A percentile compares a stretch with the other conserved stretches of the same genome.
These are phyloP conservation scores for Bembecia ichneumoniformis DNA, from an alignment of 2,888 invertebrate genomes.

Conservation along the genomic window DNA sequence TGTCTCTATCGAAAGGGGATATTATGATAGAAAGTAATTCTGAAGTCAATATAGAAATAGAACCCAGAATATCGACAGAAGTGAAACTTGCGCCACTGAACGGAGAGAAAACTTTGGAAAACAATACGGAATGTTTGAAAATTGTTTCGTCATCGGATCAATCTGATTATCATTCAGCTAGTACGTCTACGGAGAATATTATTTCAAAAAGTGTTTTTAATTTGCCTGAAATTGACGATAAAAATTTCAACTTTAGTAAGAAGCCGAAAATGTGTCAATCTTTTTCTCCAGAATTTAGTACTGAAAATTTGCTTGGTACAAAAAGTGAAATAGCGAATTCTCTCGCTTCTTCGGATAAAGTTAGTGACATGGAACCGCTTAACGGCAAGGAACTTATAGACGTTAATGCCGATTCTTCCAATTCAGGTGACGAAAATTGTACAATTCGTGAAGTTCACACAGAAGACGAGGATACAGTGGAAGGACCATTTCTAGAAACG, in stretches of 20 bases:
- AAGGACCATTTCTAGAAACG: slow-evolving; percentile 54
- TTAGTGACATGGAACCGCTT: neutral
- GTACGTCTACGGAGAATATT: slow-evolving; percentile 26
- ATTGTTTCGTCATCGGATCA: slow-evolving; percentile 36
- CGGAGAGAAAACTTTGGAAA: neutral
- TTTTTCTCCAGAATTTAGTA: slow-evolving; percentile 19
- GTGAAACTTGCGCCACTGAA: neutral
- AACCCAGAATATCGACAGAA: neutral
- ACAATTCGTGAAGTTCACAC: slow-evolving; percentile 46
- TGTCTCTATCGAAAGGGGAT: neutral
- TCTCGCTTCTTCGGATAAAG: slow-evolving; percentile 12
- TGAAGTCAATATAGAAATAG: neutral
- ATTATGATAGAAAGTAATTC: neutral
- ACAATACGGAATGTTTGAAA: slow-evolving; percentile 9
- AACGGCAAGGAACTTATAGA: neutral
- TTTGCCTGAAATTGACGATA: slow-evolving; percentile 51
- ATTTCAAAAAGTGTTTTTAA: slow-evolving; percentile 47
- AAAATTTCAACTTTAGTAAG: slow-evolving; percentile 45
- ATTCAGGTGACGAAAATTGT: slow-evolving; percentile 31
- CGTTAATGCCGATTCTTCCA: slow-evolving; percentile 12
- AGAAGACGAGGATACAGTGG: slow-evolving; percentile 60
- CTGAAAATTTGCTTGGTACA: slow-evolving; percentile 20
- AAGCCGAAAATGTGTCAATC: slow-evolving; percentile 40
- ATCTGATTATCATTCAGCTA: slow-evolving; percentile 33
- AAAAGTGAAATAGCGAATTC: slow-evolving; percentile 18